Evolutionary conservation across 2,888 invertebrate species (phyloP).

Genomic region (Protophormia terraenovae): DNA sequence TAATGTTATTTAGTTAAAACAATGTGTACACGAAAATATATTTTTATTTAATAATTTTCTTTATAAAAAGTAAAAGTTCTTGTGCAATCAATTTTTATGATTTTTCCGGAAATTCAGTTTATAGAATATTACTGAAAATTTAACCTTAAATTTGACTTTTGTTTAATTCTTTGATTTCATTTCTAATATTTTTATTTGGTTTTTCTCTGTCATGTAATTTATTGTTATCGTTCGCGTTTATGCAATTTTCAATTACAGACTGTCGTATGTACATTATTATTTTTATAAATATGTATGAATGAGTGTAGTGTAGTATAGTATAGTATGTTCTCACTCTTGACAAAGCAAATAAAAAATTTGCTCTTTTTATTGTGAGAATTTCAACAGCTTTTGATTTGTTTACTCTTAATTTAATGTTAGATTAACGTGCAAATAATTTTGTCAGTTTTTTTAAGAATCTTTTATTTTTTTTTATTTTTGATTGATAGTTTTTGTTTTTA

Average conservation of each 20-base stretch:
- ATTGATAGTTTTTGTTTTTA: conserved; percentile 57
- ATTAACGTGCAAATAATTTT: neutral
- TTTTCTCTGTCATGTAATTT: neutral
- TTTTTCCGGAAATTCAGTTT: neutral
- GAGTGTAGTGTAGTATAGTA: neutral
- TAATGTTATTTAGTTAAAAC: too few species aligned
- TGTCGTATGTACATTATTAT: too few species aligned
- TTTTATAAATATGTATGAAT: too few species aligned
- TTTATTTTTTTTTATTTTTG: conserved; percentile 29
- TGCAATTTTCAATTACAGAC: neutral
- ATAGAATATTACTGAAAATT: too few species aligned
- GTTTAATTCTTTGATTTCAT: too few species aligned
- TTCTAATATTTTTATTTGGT: too few species aligned
- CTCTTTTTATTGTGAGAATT: neutral
- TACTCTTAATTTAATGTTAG: neutral
- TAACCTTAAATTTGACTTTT: too few species aligned
- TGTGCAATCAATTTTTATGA: too few species aligned
- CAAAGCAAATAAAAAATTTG: neutral
- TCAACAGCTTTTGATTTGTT: neutral
- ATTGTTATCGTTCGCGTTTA: neutral
- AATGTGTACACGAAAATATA: too few species aligned
- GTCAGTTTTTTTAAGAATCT: conserved; percentile 19
- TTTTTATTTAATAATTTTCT: too few species aligned
- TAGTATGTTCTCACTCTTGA: neutral
- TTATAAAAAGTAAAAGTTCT: too few species aligned